phyloP scores from a whole-genome alignment of 2,888 invertebrate genomes.

The Meliscaeva auricollis region DNA sequence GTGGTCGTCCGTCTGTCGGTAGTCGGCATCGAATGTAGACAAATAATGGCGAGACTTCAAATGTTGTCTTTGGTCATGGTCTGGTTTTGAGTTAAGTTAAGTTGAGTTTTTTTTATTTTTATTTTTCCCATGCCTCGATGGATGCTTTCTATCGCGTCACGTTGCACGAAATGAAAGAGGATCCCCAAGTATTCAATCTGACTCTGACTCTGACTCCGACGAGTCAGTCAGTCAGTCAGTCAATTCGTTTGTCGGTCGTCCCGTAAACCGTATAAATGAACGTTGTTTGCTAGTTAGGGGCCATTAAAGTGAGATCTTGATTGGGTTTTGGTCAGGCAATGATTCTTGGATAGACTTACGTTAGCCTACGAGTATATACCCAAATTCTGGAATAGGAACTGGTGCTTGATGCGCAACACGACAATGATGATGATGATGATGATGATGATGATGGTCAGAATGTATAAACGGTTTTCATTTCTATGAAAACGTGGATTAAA shows the following conservation, averaged over 20 bases:
- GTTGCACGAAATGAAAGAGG: slow-evolving; percentile 27
- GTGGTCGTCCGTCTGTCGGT: slow-evolving; percentile 26
- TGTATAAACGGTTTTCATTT: slow-evolving; percentile 52
- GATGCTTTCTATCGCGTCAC: slow-evolving; percentile 47
- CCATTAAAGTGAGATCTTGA: slow-evolving; percentile 73
- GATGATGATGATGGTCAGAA: slow-evolving; percentile 35
- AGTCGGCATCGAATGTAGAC: slow-evolving; percentile 38
- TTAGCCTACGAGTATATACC: not conserved
- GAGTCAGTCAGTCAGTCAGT: not conserved
- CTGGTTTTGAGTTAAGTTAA: slow-evolving; percentile 49
- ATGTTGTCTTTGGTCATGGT: slow-evolving; percentile 65
- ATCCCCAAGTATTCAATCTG: not conserved
- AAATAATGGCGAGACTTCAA: slow-evolving; percentile 50
- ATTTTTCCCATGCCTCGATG: slow-evolving; percentile 47
- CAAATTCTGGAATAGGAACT: not conserved
- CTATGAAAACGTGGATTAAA: slow-evolving; percentile 70
- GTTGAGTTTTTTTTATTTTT: slow-evolving; percentile 43
- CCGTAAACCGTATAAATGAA: slow-evolving; percentile 4
- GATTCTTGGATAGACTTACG: slow-evolving; percentile 25
- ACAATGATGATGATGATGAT: slow-evolving; percentile 25
- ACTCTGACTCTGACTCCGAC: not conserved
- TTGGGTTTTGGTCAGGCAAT: slow-evolving; percentile 68
- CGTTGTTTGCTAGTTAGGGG: slow-evolving; percentile 45
- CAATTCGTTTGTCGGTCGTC: not conserved
- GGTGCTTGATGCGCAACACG: slow-evolving; percentile 18